Evolutionary conservation across 2,888 invertebrate species (phyloP).

Genomic region (Pandemis cinnamomeana): DNA sequence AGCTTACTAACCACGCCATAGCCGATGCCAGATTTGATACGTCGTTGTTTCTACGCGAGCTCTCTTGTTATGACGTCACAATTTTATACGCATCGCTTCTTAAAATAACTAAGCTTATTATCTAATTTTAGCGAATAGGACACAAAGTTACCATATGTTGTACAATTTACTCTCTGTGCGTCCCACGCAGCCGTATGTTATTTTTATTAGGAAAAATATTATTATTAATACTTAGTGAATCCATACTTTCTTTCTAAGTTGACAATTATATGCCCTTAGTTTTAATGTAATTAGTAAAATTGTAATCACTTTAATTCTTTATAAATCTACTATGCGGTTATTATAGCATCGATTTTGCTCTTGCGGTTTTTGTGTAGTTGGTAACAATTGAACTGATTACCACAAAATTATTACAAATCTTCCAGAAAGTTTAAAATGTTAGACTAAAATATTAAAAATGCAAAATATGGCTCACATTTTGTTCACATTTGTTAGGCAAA

Average conservation of each 20-base stretch:
- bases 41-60: constrained; percentile 34
- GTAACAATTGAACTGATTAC: constrained; percentile 2
- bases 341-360: constrained; percentile 28
- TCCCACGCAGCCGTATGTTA: constrained; percentile 53
- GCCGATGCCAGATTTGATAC: constrained; percentile 58
- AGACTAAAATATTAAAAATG: background rate
- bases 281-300: constrained; percentile 41
- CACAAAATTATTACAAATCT: background rate
- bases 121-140: constrained; percentile 63
- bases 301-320: constrained; percentile 33
- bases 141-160: constrained; percentile 77
- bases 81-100: constrained; percentile 45
- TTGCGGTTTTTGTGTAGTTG: background rate
- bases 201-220: constrained; percentile 45
- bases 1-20: constrained; percentile 58
- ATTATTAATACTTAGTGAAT: constrained; percentile 31
- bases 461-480: background rate
- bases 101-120: constrained; percentile 50
- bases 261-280: constrained; percentile 54
- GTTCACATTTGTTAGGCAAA: background rate
- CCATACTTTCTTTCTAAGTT: constrained; percentile 63
- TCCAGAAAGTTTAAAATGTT: background rate
- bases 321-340: constrained; percentile 14
- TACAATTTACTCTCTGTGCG: constrained; percentile 65
- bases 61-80: constrained; percentile 53